Percentiles rank a stretch among this genome's conserved stretches.
phyloP scores from a whole-genome alignment of 2,797 vertebrate genomes.

The Glossophaga mutica region DNA sequence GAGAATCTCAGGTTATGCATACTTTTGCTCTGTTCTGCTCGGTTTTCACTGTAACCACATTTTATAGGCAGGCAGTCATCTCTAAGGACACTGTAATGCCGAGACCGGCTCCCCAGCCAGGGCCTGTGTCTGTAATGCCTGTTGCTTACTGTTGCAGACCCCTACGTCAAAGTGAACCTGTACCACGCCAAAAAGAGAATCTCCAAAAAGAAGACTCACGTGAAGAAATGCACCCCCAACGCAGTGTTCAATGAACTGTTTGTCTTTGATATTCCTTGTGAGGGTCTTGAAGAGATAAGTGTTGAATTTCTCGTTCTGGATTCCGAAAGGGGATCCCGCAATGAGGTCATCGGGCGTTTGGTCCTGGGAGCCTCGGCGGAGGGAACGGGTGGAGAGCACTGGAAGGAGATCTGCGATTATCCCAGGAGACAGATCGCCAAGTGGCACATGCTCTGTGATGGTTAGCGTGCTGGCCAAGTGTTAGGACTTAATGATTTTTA shows the following conservation, averaged over 20 bases:
- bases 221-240: constrained; percentile 97
- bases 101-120: background rate
- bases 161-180: constrained; percentile 97
- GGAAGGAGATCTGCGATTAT: constrained; percentile 98
- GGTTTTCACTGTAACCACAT: background rate
- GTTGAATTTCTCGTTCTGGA: constrained; percentile 98
- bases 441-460: constrained; percentile 94
- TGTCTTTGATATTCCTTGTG: constrained; percentile 96
- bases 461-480: constrained; percentile 81
- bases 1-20: background rate
- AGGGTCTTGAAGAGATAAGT: constrained; percentile 93
- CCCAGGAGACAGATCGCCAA: constrained; percentile 98
- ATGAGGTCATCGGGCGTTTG: constrained; percentile 90
- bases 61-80: background rate
- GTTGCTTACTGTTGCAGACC: constrained; percentile 85
- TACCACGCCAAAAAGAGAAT: constrained; percentile 96
- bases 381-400: constrained; percentile 94
- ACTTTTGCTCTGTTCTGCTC: background rate
- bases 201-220: constrained; percentile 98
- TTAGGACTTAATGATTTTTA: constrained; percentile 68
- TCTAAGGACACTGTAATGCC: background rate
- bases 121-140: background rate
- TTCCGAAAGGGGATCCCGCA: constrained; percentile 89
- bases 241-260: constrained; percentile 99
- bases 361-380: constrained; percentile 89